Evolutionary conservation across 2,113 vertebrate species (phyloP).

Genomic region (Collichthys lucidus): DNA sequence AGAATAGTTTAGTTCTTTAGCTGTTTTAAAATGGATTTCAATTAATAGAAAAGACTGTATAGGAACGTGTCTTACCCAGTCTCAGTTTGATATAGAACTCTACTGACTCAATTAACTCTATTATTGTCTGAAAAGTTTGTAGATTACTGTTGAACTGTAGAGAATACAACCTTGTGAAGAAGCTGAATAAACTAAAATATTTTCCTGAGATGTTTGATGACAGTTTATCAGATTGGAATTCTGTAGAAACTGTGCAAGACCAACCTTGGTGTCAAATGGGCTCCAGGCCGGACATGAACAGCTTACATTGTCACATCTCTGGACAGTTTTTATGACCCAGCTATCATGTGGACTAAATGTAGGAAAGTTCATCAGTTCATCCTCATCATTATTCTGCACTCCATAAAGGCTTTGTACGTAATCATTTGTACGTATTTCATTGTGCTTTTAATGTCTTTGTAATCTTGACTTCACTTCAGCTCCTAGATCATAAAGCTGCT

Average conservation of each 20-base stretch:
- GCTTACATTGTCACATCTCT: too few species aligned
- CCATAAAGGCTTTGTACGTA: neutral
- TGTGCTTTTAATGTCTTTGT: neutral
- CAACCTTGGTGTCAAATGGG: too few species aligned
- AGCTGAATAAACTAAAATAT: neutral
- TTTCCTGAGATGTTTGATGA: too few species aligned
- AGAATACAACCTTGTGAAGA: neutral
- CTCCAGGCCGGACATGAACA: too few species aligned
- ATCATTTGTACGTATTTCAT: neutral
- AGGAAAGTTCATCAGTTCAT: too few species aligned
- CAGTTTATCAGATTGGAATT: too few species aligned
- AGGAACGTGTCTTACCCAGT: neutral
- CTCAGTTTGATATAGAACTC: neutral
- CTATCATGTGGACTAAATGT: too few species aligned
- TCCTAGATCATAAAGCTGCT: neutral
- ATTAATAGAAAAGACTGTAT: neutral
- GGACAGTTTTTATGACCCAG: too few species aligned
- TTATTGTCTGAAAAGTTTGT: neutral
- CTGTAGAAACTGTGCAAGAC: too few species aligned
- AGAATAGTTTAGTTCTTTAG: neutral
- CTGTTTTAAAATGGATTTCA: slow-evolving; percentile 6
- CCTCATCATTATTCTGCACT: neutral
- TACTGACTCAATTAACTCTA: too few species aligned
- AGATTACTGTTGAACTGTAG: neutral
- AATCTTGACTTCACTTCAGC: neutral